Evolutionary conservation across 1,140 invertebrate genomes (phyloP), one percentile per base, ranked within the genome.

Genomic region (Caerostris extrusa): DNA sequence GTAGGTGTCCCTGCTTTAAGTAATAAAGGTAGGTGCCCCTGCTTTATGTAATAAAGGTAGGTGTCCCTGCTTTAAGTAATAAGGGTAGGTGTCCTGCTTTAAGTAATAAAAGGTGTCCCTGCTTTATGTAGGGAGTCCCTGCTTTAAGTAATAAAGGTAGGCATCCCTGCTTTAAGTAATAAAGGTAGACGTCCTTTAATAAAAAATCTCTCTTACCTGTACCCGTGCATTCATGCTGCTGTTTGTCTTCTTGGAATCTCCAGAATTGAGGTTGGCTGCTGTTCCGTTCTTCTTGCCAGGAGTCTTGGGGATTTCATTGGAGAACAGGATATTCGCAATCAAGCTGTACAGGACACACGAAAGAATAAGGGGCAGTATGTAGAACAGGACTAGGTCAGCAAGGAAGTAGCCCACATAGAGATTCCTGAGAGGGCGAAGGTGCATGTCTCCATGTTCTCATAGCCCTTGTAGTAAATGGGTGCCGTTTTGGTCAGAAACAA

Each of bases 331-430:
- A 34, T 96, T 95, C 6, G 96, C 97, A 91, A 97, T 97, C 77
- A 97, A 96, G 7, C 95, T 95, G 95, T 97, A 97, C 10, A 97
- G 96, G 6, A 97, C 95, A 93, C 96, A 95, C 94, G 96, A 96
- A 8, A 97, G 95, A 2, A 97, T 91, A 34, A 97, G 95, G 0
- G 97, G 97, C n/a, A 97, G 95, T 19, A 97, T 95, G 95, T 97
- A 97, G 95, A 97, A 97, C 69, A 97, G 95, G 50, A 97, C 96
- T 5, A 97, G 95, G 95, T 97, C 97, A 5, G 96, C 96, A 95
- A 97, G 96, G 95, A 96, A 97, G 94, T 96, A 97, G 7, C 96
- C 96, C 50, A 96, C 94, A 95, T 97, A 97, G n/a, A 96, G 95
- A 77, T 96, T 95, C 5, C 97, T 95, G 4, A 95, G 6, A 97